These are phyloP conservation scores for Drosophila sp. DNA, from an alignment of 1,140 invertebrate genomes.

Conservation along the genomic window DNA sequence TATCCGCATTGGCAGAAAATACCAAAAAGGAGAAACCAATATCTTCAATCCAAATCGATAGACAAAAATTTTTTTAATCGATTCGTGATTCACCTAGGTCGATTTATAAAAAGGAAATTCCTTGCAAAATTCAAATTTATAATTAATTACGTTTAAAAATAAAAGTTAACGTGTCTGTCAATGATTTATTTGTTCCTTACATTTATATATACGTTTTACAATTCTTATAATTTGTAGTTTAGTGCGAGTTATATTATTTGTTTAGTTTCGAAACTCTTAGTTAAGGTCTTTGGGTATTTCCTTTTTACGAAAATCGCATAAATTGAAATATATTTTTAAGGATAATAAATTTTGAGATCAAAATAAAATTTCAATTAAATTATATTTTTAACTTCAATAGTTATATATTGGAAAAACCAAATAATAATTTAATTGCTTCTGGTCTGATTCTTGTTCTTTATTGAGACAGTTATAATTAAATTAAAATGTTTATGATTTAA, in stretches of 20 bases:
- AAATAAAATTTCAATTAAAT: constrained; percentile 1
- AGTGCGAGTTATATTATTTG: constrained; percentile 15
- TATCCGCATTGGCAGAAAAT: too few relatives aligned
- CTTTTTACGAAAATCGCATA: constrained; percentile 1
- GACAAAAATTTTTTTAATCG: too few relatives aligned
- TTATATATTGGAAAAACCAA: too few relatives aligned
- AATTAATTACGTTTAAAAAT: too few relatives aligned
- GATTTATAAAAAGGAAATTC: too few relatives aligned
- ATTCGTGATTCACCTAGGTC: too few relatives aligned
- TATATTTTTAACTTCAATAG: too few relatives aligned
- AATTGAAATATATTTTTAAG: not conserved
- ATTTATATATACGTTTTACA: constrained; percentile 22
- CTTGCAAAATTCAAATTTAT: too few relatives aligned
- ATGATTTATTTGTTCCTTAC: constrained; percentile 21
- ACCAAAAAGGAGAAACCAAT: too few relatives aligned
- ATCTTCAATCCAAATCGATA: too few relatives aligned
- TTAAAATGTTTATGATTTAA: constrained; percentile 42
- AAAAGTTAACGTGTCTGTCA: constrained; percentile 17
- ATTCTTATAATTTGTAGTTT: constrained; percentile 13
- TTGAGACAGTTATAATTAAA: constrained; percentile 56
- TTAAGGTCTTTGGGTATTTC: constrained; percentile 20
- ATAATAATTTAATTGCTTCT: constrained; percentile 8
- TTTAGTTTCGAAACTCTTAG: constrained; percentile 20
- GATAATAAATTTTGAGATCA: constrained; percentile 5
- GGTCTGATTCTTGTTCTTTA: constrained; percentile 53